Base-by-base conservation (phyloP, 23 tunicate species). In the Botrylloides violaceus region DNA sequence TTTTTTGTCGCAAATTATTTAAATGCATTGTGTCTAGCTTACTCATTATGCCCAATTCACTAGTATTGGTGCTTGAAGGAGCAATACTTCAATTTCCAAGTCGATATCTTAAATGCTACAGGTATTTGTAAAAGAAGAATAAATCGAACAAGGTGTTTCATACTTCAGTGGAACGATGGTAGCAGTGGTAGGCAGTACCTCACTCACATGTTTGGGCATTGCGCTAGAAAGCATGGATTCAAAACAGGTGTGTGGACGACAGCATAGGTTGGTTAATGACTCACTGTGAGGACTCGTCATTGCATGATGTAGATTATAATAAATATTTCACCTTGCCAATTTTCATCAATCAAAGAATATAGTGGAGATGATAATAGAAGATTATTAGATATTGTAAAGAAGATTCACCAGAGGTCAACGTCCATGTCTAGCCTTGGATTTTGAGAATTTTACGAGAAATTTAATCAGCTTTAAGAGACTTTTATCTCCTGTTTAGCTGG, bases 151-250 rank as follows among this genome's bases (percentile, higher is more conserved):
- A 84, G 78, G 47, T 66, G 73, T 61, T 87, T 65, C 31, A 65
- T 58, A 23, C 20, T 87, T 34, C 95, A 87, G 66, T 87, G 82
- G 82, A 29, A 81, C 21, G 86, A 80, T 71, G 95, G 95, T 6
- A 55, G 57, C 24, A 58, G 47, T 0, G 63, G 81, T 43, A 32
- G 27, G 25, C 95, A 87, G 61, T 61, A 87, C 48, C 70, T 87
- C 26, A 60, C 79, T n/a, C 83, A 84, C 55, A 80, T 87, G 62
- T 87, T 87, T 71, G 86, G 86, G 19, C 72, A 73, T 31, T 23
- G 28, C 36, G 59, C 72, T 21, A 61, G 64, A 36, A 49, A 73
- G 49, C 49, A 78, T 48, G 59, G 71, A 2, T 58, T 80, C 49
- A 71, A 76, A 23, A 71, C 64, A 25, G 95, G 95, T 87, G 43